Evolutionary conservation across 2,113 vertebrate species (phyloP).

Genomic region (Leucosticte australis): DNA sequence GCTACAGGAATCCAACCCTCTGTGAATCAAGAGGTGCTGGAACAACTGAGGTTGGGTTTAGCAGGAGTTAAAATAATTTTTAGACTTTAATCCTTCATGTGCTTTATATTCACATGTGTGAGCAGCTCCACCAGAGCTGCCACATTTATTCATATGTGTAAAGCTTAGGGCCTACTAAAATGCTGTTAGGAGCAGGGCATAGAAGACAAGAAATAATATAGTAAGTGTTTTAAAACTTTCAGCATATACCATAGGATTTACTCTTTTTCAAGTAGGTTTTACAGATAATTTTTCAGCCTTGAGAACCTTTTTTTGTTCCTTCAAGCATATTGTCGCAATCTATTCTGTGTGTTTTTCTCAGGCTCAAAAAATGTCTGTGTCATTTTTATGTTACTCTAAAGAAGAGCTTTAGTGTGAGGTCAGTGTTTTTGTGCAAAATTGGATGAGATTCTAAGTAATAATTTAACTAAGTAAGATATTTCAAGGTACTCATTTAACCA

Average conservation of each 20-base stretch:
- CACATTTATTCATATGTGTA: not conserved
- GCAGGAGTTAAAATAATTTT: not conserved
- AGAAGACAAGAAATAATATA: not conserved
- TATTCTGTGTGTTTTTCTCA: not conserved
- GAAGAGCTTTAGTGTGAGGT: not conserved
- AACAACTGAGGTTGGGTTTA: not conserved
- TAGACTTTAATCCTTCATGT: not conserved
- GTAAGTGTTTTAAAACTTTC: not conserved
- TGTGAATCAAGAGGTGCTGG: not conserved
- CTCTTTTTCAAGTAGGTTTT: not conserved
- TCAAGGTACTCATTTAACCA: not conserved
- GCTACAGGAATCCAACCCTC: not conserved
- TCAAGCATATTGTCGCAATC: not conserved
- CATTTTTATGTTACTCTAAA: not conserved
- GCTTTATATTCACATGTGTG: not conserved
- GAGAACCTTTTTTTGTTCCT: not conserved
- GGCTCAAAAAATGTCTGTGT: not conserved
- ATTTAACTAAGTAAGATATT: slow-evolving; percentile 4
- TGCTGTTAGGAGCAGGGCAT: not conserved
- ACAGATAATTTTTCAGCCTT: not conserved
- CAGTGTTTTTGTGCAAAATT: slow-evolving; percentile 10
- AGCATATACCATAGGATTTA: not conserved
- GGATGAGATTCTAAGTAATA: not conserved
- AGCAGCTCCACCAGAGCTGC: not conserved
- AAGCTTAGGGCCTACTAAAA: not conserved